A percentile compares a stretch with the other conserved stretches of the same genome.
Evolutionary conservation across 2,888 invertebrate species (phyloP).

Genomic region (Dicranocentrus wangi): DNA sequence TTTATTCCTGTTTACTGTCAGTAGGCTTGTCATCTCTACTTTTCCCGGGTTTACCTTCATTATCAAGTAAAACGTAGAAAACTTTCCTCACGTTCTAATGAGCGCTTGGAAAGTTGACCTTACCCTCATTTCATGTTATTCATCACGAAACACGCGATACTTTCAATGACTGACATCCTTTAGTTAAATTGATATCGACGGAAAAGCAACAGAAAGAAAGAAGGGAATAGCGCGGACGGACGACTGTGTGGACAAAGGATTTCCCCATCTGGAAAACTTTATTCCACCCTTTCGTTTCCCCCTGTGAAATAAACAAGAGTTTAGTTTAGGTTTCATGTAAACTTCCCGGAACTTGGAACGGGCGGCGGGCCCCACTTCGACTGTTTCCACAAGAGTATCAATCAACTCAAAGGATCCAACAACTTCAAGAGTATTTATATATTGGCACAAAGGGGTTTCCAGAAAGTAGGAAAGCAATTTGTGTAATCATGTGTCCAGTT

Average conservation of each 20-base stretch:
- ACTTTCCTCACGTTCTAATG: constrained; percentile 27
- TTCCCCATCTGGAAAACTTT: too few species aligned
- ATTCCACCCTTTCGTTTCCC: too few species aligned
- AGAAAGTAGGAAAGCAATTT: constrained; percentile 29
- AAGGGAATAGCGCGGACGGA: too few species aligned
- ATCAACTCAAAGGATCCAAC: neutral
- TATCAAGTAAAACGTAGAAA: constrained; percentile 27
- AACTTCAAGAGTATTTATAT: too few species aligned
- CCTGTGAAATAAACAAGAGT: too few species aligned
- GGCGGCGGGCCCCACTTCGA: too few species aligned
- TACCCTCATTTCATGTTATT: constrained; percentile 24
- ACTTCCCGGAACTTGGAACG: too few species aligned
- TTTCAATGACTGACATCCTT: constrained; percentile 2
- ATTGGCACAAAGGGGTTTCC: too few species aligned
- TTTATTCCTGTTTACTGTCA: constrained; percentile 44
- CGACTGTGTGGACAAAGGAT: too few species aligned
- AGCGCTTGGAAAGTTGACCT: constrained; percentile 38
- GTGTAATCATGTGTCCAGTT: constrained; percentile 51
- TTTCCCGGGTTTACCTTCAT: constrained; percentile 24
- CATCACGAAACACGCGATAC: constrained; percentile 15
- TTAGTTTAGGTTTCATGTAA: too few species aligned
- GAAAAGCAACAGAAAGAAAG: neutral
- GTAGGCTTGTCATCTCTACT: constrained; percentile 48
- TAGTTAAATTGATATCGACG: neutral
- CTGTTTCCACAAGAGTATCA: too few species aligned